Conservation (phyloP, 2,113 vertebrate genomes). For the Perccottus glenii region DNA sequence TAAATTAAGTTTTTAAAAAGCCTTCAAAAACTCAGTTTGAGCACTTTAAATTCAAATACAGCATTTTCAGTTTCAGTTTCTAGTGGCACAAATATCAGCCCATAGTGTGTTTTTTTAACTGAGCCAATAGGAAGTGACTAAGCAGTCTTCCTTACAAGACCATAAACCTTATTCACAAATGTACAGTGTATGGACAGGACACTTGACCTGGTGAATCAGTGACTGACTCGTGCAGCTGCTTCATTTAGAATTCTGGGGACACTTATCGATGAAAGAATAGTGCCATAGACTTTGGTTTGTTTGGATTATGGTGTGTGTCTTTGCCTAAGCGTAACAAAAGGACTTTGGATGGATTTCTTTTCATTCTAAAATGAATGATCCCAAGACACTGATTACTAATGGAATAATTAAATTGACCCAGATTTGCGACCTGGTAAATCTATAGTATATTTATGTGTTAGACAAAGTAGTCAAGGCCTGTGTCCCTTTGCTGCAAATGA, state of each 20-base stretch:
- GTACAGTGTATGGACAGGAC: conserved; percentile 11
- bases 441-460: conserved; percentile 30
- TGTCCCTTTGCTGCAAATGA: conserved; percentile 23
- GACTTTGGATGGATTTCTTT: not conserved
- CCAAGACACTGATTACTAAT: not conserved
- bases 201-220: conserved; percentile 47
- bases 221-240: conserved; percentile 42
- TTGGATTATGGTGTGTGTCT: conserved; percentile 5
- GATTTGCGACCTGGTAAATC: not conserved
- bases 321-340: not conserved
- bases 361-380: not conserved
- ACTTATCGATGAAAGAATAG: conserved; percentile 1
- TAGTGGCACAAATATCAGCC: too few relatives aligned
- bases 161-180: conserved; percentile 13
- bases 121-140: too few relatives aligned
- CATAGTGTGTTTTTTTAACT: too few relatives aligned
- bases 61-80: too few relatives aligned
- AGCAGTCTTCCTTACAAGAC: not conserved
- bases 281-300: conserved; percentile 6
- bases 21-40: too few relatives aligned
- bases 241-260: conserved; percentile 30
- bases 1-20: too few relatives aligned
- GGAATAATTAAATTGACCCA: conserved; percentile 18
- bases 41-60: too few relatives aligned
- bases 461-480: conserved; percentile 37